Conservation (phyloP, 2,888 invertebrate species). For the Drosophila formosana region DNA sequence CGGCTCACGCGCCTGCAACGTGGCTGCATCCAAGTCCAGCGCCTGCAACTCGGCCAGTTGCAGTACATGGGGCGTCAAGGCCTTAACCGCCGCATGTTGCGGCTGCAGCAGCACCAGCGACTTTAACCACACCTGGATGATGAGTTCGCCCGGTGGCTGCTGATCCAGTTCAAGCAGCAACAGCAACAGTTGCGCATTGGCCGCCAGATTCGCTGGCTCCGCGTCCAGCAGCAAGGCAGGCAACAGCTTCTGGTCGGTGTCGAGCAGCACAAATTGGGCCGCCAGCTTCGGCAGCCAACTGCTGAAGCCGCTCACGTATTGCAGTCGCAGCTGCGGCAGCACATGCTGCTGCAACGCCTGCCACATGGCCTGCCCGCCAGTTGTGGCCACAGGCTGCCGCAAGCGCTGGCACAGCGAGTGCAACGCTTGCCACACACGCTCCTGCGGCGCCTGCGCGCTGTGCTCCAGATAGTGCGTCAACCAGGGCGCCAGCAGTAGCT, state of each 20-base stretch:
- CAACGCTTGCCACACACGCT: constrained; percentile 81
- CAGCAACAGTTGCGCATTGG: constrained; percentile 75
- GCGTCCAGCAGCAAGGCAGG: constrained; percentile 68
- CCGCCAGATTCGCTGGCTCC: constrained; percentile 75
- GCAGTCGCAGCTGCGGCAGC: constrained; percentile 81
- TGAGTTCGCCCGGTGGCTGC: constrained; percentile 53
- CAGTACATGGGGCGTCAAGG: constrained; percentile 71
- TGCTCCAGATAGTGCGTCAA: constrained; percentile 81
- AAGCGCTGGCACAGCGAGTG: constrained; percentile 72
- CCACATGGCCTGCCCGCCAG: constrained; percentile 43
- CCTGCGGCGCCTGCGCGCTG: constrained; percentile 81
- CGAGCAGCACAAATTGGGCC: constrained; percentile 76
- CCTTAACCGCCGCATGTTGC: constrained; percentile 76
- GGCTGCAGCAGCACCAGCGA: constrained; percentile 82
- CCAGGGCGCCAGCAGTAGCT: constrained; percentile 82
- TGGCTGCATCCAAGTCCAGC: constrained; percentile 63
- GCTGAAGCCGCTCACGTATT: constrained; percentile 78
- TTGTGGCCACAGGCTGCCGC: constrained; percentile 9
- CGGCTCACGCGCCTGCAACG: constrained; percentile 82
- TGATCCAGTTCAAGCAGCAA: constrained; percentile 57
- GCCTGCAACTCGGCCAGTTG: constrained; percentile 76
- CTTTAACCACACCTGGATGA: constrained; percentile 84
- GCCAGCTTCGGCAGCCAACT: constrained; percentile 81
- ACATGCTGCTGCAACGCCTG: constrained; percentile 81
- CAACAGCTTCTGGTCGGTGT: constrained; percentile 76